phyloP scores from a whole-genome alignment of 2,797 vertebrate genomes.

The Sternarchorhynchus goeldii region DNA sequence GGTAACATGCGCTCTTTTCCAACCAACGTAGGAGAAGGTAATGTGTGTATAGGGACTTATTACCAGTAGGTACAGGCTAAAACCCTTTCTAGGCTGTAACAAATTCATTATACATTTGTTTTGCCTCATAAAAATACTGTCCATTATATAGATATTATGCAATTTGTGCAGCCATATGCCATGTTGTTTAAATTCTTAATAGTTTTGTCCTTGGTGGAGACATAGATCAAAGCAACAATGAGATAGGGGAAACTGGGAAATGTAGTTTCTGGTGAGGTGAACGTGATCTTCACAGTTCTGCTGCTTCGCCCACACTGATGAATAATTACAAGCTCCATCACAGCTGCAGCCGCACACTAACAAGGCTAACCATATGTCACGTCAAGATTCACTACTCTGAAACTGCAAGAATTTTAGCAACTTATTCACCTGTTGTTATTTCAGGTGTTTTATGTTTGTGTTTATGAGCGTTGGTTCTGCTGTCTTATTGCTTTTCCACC shows the following conservation, averaged over 20 bases:
- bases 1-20: too few relatives aligned
- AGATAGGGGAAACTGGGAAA: conserved; percentile 22
- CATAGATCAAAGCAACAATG: neutral
- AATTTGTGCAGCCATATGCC: too few relatives aligned
- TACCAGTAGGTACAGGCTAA: too few relatives aligned
- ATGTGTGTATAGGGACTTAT: too few relatives aligned
- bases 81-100: too few relatives aligned
- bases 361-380: conserved; percentile 65
- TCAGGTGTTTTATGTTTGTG: conserved; percentile 1
- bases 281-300: conserved; percentile 68
- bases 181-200: neutral
- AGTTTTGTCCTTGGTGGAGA: neutral
- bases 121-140: too few relatives aligned
- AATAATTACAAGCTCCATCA: conserved; percentile 75
- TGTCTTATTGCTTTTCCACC: neutral
- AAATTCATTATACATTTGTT: too few relatives aligned
- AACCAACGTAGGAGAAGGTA: too few relatives aligned
- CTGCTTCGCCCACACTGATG: conserved; percentile 67
- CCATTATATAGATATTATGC: too few relatives aligned
- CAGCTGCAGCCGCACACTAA: conserved; percentile 67
- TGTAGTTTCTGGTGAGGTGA: conserved; percentile 52
- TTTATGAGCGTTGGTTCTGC: neutral
- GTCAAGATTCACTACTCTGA: conserved; percentile 25
- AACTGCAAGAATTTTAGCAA: neutral
- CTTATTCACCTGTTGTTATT: conserved; percentile 11